Percentiles rank a stretch among this genome's conserved stretches.
Evolutionary conservation across 2,797 vertebrate genomes (phyloP).

Genomic region (Spizella passerina): DNA sequence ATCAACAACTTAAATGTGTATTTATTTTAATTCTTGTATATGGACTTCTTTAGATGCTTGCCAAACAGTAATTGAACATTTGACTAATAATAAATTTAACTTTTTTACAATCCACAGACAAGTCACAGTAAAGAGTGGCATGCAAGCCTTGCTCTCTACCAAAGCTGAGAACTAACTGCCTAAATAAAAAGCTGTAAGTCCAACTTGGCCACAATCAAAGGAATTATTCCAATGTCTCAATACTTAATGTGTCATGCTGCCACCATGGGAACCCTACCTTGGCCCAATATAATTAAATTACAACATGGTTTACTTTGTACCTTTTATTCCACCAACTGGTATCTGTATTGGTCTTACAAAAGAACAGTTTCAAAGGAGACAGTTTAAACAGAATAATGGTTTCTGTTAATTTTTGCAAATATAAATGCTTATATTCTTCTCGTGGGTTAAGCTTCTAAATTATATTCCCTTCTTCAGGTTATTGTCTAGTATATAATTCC

Average conservation of each 20-base stretch:
- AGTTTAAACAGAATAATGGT: not conserved
- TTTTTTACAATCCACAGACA: not conserved
- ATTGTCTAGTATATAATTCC: not conserved
- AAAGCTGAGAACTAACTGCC: not conserved
- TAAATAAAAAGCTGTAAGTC: not conserved
- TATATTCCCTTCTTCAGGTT: not conserved
- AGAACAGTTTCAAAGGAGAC: not conserved
- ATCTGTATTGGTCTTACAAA: not conserved
- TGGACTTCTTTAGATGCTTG: not conserved
- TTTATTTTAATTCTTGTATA: not conserved
- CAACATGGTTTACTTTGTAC: not conserved
- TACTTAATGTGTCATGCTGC: not conserved
- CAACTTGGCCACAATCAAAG: not conserved
- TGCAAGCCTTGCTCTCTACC: not conserved
- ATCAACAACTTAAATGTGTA: not conserved
- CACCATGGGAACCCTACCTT: not conserved
- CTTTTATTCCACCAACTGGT: not conserved
- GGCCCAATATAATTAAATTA: not conserved
- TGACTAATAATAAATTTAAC: not conserved
- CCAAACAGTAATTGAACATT: not conserved
- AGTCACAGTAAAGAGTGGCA: not conserved
- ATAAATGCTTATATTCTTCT: not conserved
- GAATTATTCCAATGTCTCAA: not conserved
- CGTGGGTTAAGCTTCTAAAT: not conserved
- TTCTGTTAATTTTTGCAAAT: constrained; percentile 13